phyloP scores from a whole-genome alignment of 2,113 vertebrate genomes.

The Poicephalus meyeri region DNA sequence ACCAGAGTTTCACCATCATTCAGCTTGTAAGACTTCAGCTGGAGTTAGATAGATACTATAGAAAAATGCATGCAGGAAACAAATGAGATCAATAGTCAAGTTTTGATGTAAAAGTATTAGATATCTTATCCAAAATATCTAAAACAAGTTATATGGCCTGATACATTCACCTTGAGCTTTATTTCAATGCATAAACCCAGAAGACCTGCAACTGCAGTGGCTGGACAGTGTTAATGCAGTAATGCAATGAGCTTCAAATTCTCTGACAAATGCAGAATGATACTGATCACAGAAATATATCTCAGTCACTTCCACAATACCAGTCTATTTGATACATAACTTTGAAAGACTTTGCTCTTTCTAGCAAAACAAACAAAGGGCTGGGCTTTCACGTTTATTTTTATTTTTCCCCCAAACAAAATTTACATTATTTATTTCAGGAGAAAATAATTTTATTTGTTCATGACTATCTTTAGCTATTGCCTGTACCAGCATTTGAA shows the following conservation, averaged over 20 bases:
- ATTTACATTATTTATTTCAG: background rate
- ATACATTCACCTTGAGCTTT: background rate
- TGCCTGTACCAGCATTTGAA: background rate
- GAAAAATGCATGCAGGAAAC: background rate
- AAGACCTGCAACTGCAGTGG: background rate
- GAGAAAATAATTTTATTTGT: background rate
- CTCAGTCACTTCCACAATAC: background rate
- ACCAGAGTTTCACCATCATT: background rate
- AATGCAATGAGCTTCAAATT: background rate
- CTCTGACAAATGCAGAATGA: background rate
- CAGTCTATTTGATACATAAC: background rate
- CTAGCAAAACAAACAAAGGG: background rate
- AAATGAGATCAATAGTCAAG: background rate
- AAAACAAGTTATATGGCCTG: background rate
- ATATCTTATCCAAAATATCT: background rate
- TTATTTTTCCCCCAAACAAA: background rate
- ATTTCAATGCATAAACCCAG: background rate
- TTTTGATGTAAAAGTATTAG: background rate
- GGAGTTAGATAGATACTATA: background rate
- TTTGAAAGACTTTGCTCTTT: background rate
- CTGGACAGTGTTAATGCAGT: background rate
- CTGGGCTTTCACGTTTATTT: background rate
- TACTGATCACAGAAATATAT: background rate
- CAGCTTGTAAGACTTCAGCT: background rate
- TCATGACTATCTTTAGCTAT: fast-evolving